Conservation (phyloP, 2,797 vertebrate genomes). For the Manis pentadactyla region DNA sequence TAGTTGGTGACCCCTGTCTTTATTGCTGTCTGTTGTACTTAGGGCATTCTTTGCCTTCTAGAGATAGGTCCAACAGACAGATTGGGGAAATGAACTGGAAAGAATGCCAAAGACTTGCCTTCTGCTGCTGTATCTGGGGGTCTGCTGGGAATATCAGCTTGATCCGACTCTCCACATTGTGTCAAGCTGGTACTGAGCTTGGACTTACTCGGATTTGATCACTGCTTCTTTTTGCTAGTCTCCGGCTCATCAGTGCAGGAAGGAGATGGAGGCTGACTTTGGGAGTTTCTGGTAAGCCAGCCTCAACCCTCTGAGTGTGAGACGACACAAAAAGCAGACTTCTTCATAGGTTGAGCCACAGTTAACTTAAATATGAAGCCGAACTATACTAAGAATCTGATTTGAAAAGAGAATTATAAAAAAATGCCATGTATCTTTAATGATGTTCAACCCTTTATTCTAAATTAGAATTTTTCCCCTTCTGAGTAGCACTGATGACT, state of each 20-base stretch:
- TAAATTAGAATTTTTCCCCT: background rate
- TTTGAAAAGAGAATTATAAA: background rate
- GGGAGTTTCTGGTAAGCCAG: background rate
- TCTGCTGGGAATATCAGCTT: conserved; percentile 59
- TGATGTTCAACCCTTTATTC: background rate
- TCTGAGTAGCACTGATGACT: background rate
- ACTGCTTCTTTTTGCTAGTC: background rate
- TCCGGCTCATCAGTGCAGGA: background rate
- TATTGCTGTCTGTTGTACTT: background rate
- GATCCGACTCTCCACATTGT: background rate
- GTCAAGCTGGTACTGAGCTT: background rate
- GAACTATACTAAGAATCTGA: background rate
- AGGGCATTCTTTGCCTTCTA: conserved; percentile 12
- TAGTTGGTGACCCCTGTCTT: background rate
- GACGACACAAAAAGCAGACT: background rate
- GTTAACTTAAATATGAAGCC: background rate
- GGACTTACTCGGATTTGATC: background rate
- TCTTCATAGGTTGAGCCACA: background rate
- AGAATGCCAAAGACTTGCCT: background rate
- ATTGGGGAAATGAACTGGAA: conserved; percentile 26
- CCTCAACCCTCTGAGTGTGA: background rate
- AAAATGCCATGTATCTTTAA: background rate
- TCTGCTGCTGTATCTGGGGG: background rate
- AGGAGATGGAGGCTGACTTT: background rate
- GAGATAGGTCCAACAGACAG: conserved; percentile 58